These are phyloP conservation scores for Neodiprion lecontei DNA, from an alignment of 1,140 invertebrate species.

Conservation along the genomic window DNA sequence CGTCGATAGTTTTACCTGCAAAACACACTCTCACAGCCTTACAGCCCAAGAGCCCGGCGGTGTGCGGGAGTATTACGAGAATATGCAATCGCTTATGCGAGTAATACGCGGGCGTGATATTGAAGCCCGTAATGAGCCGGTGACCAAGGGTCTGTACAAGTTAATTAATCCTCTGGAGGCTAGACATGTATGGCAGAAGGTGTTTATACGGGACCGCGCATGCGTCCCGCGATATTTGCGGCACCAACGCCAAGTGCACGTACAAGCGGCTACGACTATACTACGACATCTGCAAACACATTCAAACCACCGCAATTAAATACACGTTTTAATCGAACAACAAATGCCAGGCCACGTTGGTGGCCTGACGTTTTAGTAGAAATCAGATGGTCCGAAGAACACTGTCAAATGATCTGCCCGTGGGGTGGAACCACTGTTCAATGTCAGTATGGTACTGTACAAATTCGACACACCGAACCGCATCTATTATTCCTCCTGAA, in stretches of 20 bases:
- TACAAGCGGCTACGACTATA: neutral
- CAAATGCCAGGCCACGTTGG: neutral
- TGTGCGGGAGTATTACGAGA: neutral
- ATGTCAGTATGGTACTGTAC: too few species aligned
- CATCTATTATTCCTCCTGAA: too few species aligned
- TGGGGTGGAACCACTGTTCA: too few species aligned
- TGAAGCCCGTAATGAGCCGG: conserved; percentile 6
- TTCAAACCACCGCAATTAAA: neutral
- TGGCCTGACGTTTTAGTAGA: neutral
- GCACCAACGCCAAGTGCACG: neutral
- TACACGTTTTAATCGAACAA: neutral
- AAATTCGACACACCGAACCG: too few species aligned
- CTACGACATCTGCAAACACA: neutral
- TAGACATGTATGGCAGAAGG: neutral
- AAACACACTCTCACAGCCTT: neutral
- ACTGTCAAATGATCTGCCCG: too few species aligned
- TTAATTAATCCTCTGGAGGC: conserved; percentile 2
- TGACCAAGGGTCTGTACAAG: neutral
- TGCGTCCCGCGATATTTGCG: neutral
- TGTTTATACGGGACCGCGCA: neutral
- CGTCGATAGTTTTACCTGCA: neutral
- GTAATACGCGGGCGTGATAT: neutral
- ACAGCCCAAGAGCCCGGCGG: too few species aligned
- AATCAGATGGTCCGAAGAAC: too few species aligned
- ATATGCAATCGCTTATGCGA: neutral